phyloP scores from a whole-genome alignment of 2,797 vertebrate genomes.

The Xenentodon cancila region DNA sequence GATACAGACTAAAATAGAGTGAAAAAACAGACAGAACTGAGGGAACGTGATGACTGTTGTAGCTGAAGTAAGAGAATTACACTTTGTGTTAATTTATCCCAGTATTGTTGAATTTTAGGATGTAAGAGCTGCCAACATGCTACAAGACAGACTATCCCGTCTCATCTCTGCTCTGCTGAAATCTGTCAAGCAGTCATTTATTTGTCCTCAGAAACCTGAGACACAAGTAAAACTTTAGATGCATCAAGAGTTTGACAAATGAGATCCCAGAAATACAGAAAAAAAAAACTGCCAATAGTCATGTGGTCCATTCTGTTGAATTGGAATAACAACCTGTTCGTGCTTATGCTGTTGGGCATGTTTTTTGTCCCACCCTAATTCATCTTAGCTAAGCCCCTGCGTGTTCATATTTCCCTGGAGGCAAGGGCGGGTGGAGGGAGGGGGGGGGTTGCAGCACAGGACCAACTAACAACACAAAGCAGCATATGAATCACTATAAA shows the following conservation, averaged over 20 bases:
- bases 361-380: conserved; percentile 76
- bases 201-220: conserved; percentile 60
- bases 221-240: conserved; percentile 60
- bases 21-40: conserved; percentile 58
- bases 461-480: conserved; percentile 48
- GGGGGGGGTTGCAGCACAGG: conserved; percentile 41
- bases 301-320: conserved; percentile 75
- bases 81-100: conserved; percentile 76
- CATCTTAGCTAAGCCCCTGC: conserved; percentile 71
- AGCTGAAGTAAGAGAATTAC: conserved; percentile 59
- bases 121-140: conserved; percentile 74
- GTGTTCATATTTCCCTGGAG: conserved; percentile 51
- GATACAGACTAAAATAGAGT: conserved; percentile 62
- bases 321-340: conserved; percentile 69
- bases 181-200: conserved; percentile 80
- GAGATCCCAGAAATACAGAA: conserved; percentile 69
- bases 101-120: conserved; percentile 68
- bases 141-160: conserved; percentile 54
- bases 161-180: conserved; percentile 66
- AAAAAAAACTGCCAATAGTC: conserved; percentile 78
- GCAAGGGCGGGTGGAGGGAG: no score
- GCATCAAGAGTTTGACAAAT: conserved; percentile 77
- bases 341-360: conserved; percentile 69
- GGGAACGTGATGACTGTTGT: conserved; percentile 76
- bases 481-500: conserved; percentile 32